A percentile compares a stretch with the other conserved stretches of the same genome.
These are phyloP conservation scores for Pontoporia blainvillei DNA, from an alignment of 2,113 vertebrate genomes.

Conservation along the genomic window DNA sequence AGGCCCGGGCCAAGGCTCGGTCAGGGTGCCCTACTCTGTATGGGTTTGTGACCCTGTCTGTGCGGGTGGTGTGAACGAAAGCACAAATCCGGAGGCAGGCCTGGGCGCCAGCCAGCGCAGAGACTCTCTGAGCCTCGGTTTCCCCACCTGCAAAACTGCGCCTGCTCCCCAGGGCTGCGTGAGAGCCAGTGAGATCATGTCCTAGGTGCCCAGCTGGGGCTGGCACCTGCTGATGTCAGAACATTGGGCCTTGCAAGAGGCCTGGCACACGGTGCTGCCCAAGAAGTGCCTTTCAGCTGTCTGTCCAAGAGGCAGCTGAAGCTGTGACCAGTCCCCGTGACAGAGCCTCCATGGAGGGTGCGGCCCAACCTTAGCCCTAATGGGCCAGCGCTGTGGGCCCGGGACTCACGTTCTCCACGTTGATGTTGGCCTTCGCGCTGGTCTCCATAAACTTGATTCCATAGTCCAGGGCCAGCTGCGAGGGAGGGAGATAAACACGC, in stretches of 20 bases:
- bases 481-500: not conserved
- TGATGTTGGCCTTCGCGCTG: slow-evolving; percentile 98
- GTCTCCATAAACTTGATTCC: slow-evolving; percentile 99
- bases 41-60: not conserved
- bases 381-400: accelerated
- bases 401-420: slow-evolving; percentile 94
- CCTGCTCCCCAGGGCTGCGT: not conserved
- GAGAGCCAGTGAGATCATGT: not conserved
- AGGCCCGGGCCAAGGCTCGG: too few relatives aligned
- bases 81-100: accelerated
- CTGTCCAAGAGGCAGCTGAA: not conserved
- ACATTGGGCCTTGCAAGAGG: not conserved
- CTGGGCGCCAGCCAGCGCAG: not conserved
- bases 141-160: not conserved
- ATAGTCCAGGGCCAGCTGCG: slow-evolving; percentile 92
- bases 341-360: not conserved
- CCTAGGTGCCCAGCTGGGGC: not conserved
- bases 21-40: not conserved
- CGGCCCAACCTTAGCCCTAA: not conserved
- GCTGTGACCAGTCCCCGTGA: not conserved
- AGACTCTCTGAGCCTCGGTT: not conserved
- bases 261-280: not conserved
- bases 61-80: not conserved
- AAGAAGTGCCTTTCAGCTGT: not conserved
- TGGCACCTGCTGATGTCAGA: not conserved